Conservation (phyloP, 2,113 vertebrate genomes). For the Eudyptes chrysolophus region DNA sequence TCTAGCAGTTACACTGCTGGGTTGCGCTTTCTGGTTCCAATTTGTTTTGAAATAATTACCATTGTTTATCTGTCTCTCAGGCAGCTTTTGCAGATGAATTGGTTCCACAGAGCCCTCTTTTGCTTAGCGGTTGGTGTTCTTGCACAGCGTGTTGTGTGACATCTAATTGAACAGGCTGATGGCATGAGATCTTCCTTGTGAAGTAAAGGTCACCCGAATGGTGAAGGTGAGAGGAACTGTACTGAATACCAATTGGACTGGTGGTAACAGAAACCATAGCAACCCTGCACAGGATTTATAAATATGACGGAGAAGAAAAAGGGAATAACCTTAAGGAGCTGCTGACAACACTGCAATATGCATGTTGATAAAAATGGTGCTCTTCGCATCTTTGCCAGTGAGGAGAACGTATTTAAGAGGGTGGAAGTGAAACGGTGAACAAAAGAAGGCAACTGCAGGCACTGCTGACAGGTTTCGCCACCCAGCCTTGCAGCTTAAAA, state of each 20-base stretch:
- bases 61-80: slow-evolving; percentile 27
- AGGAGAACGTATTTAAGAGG: neutral
- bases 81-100: slow-evolving; percentile 12
- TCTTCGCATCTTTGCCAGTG: neutral
- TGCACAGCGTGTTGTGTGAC: neutral
- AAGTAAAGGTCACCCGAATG: slow-evolving; percentile 43
- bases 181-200: slow-evolving; percentile 30
- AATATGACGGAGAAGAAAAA: neutral
- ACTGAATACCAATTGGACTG: slow-evolving; percentile 24
- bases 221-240: slow-evolving; percentile 44
- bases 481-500: neutral
- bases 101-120: slow-evolving; percentile 2
- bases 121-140: slow-evolving; percentile 1
- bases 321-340: slow-evolving; percentile 5
- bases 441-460: neutral
- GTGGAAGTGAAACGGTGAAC: neutral
- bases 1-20: neutral
- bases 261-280: slow-evolving; percentile 37
- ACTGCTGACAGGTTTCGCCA: neutral
- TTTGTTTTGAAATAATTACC: slow-evolving; percentile 34
- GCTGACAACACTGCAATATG: neutral
- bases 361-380: neutral
- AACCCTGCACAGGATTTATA: slow-evolving; percentile 30
- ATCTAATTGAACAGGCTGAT: slow-evolving; percentile 39
- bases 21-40: slow-evolving; percentile 8